Conservation (phyloP, 2,113 vertebrate species). For the Megaptera novaeangliae region DNA sequence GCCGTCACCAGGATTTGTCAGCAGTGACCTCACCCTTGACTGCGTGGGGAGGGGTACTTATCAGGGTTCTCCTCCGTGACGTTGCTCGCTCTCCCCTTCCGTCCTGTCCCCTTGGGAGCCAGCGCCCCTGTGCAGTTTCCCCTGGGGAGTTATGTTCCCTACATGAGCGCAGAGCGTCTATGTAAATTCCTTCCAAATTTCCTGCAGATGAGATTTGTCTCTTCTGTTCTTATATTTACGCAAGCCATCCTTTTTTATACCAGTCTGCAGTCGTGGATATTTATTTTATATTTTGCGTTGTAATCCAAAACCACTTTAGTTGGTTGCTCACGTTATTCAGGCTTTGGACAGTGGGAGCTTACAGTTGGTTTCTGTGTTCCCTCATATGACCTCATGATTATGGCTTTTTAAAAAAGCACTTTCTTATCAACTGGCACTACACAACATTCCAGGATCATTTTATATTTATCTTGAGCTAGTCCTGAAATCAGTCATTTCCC, state of each 20-base stretch:
- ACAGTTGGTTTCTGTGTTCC: neutral
- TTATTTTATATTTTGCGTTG: neutral
- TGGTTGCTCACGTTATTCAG: neutral
- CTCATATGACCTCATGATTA: neutral
- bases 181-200: neutral
- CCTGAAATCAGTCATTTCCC: neutral
- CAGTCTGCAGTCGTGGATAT: neutral
- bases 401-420: neutral
- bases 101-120: no score
- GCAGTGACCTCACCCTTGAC: neutral
- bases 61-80: neutral
- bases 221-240: neutral
- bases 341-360: neutral
- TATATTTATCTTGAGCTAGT: neutral
- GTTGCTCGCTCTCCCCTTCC: neutral
- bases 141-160: neutral
- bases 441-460: neutral
- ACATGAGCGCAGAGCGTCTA: neutral
- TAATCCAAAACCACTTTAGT: neutral
- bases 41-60: neutral
- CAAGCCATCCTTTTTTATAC: neutral
- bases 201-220: neutral
- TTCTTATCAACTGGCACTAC: no score
- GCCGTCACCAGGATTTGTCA: no score
- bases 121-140: neutral